These are phyloP conservation scores for Sardina pilchardus DNA, from an alignment of 2,113 vertebrate genomes.

Conservation along the genomic window DNA sequence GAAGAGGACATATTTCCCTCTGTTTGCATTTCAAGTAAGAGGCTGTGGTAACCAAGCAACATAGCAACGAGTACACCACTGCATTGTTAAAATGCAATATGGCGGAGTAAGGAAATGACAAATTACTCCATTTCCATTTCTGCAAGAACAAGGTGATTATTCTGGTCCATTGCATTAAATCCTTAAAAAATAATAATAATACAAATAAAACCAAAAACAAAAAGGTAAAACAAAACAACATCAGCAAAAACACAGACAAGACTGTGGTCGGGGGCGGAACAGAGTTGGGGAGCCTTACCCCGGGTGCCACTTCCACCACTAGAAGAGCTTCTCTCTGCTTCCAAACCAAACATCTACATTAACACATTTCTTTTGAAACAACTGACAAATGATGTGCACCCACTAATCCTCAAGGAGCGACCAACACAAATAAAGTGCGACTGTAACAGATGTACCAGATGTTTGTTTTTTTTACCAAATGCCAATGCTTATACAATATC, in stretches of 20 bases:
- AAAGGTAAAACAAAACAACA: constrained; percentile 15
- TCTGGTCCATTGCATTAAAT: not conserved
- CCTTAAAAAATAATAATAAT: not conserved
- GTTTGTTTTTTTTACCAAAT: not conserved
- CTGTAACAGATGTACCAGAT: not conserved
- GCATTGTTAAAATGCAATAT: not conserved
- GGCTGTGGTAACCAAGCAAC: not conserved
- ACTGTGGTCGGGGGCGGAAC: not conserved
- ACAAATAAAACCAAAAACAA: too few relatives aligned
- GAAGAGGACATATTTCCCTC: not conserved
- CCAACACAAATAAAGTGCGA: not conserved
- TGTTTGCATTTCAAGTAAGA: not conserved
- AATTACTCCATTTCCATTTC: not conserved
- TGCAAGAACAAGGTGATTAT: not conserved
- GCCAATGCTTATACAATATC: not conserved
- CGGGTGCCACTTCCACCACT: constrained; percentile 75
- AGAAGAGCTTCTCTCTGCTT: constrained; percentile 87
- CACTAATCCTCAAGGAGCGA: not conserved
- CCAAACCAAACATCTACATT: constrained; percentile 64
- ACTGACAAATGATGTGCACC: not conserved
- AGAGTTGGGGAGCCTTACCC: constrained; percentile 79
- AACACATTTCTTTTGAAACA: constrained; percentile 2
- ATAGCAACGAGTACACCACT: not conserved
- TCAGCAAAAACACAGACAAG: not conserved
- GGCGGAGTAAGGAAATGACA: not conserved